These are phyloP conservation scores for Ophraella communa DNA, from an alignment of 2,888 invertebrate genomes.

Conservation along the genomic window DNA sequence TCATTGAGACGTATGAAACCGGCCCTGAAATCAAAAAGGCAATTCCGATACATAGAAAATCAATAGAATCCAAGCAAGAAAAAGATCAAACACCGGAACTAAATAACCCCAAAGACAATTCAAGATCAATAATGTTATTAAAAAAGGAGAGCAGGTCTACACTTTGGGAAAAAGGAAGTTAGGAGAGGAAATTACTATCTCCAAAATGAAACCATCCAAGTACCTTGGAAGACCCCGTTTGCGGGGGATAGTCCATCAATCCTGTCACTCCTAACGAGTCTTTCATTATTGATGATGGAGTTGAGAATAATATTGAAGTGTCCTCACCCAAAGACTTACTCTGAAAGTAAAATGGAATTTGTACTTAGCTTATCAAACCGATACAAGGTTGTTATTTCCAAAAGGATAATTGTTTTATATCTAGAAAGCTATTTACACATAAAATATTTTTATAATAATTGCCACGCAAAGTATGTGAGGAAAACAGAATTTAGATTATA, in stretches of 20 bases:
- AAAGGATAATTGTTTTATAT: neutral
- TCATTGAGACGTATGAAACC: neutral
- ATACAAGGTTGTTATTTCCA: neutral
- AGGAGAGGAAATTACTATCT: conserved; percentile 47
- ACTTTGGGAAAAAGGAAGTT: conserved; percentile 11
- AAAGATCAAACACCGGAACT: conserved; percentile 17
- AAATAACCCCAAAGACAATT: conserved; percentile 16
- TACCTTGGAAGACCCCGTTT: conserved; percentile 58
- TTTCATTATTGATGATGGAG: conserved; percentile 87
- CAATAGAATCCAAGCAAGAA: conserved; percentile 4
- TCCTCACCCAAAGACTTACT: conserved; percentile 84
- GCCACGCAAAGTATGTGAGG: too few relatives aligned
- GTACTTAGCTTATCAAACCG: conserved; percentile 2
- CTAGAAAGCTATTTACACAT: too few relatives aligned
- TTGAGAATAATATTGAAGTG: conserved; percentile 82
- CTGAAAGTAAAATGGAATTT: conserved; percentile 64
- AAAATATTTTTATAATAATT: too few relatives aligned
- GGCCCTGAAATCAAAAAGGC: conserved; percentile 1
- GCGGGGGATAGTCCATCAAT: conserved; percentile 65
- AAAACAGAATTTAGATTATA: too few relatives aligned
- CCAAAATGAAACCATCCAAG: conserved; percentile 57
- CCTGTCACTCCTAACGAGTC: conserved; percentile 76
- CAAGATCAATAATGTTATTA: conserved; percentile 25
- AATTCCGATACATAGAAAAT: neutral
- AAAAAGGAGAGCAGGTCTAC: conserved; percentile 26